Evolutionary conservation across 2,113 vertebrate genomes (phyloP), one percentile per base, ranked within the genome.

Genomic region (Heterotilapia buettikoferi): DNA sequence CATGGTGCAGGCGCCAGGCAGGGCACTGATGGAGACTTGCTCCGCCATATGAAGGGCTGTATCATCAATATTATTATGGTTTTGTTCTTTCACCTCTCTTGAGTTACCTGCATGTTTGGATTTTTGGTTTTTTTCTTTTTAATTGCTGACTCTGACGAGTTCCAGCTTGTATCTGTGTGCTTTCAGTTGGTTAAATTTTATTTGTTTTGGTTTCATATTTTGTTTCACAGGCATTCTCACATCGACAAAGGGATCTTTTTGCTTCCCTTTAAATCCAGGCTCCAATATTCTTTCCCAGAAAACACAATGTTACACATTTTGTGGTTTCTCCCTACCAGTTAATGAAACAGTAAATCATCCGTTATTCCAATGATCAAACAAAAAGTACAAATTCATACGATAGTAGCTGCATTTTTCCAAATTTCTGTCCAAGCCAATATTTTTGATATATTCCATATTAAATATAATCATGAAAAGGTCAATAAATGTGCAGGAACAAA

Each of bases 1-100:
- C 98, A 98, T 97, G 97, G 97, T 97, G 97, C 96, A 96, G 97
- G 95, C 96, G 94, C 95, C 96, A 96, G 61, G 96, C 96, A 97
- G 96, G 95, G 97, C 97, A 96, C 97, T 96, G 97, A 96, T 97
- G 97, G 97, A 97, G 89, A 96, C 95, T 97, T 96, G 96, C 96
- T 95, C 96, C 97, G 88, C 95, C 91, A 91, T 84, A 84, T 94
- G 87, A 96, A 98, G 97, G 97, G 96, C 97, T 97, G 96, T 97
- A 97, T 97, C 97, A 93, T 96, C 96, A 96, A 94, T 96, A 95
- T 96, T 97, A 94, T 88, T 97, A 91, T 94, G 94, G 94, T 94
- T 61, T 84, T 66, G 40, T 66, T 47, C 92, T 94, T 94, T 92
- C 94, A 86, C 96, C 43, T 59, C 92, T 96, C 96, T 90, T 89